Evolutionary conservation across 2,888 invertebrate genomes (phyloP).

Genomic region (Nomada lathburiana): DNA sequence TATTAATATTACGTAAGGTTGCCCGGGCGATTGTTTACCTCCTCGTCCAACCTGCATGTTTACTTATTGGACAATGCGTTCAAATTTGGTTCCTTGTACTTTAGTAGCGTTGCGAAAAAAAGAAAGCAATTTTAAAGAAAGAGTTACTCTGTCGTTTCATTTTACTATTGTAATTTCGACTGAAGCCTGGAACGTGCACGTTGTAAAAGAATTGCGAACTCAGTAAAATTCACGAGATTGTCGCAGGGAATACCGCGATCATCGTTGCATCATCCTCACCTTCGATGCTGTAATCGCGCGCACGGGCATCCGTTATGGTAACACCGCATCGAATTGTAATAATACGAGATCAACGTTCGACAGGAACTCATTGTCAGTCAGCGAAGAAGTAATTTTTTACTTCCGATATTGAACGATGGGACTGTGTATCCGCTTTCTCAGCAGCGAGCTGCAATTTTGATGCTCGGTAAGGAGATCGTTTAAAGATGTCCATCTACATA

Average conservation of each 20-base stretch:
- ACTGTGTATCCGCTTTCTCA: no score
- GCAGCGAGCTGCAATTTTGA: no score
- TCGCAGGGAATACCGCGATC: neutral
- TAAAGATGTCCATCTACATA: no score
- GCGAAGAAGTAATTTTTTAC: neutral
- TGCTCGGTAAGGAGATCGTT: no score
- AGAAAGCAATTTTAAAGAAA: no score
- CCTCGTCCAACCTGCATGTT: neutral
- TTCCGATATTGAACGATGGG: no score
- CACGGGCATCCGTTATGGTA: neutral
- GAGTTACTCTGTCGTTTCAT: no score
- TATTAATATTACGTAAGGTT: constrained; percentile 56
- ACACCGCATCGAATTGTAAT: neutral
- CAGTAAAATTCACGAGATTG: neutral
- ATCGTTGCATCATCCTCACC: constrained; percentile 23
- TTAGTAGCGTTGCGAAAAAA: no score
- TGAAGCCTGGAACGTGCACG: no score
- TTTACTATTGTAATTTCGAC: neutral
- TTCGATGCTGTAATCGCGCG: constrained; percentile 13
- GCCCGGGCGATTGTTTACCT: constrained; percentile 42
- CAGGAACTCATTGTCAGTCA: no score
- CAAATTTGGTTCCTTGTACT: neutral
- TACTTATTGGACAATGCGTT: neutral
- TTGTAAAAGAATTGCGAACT: no score
- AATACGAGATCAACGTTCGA: neutral